Conservation (phyloP, 2,888 invertebrate genomes). For the Amphipyra berbera region DNA sequence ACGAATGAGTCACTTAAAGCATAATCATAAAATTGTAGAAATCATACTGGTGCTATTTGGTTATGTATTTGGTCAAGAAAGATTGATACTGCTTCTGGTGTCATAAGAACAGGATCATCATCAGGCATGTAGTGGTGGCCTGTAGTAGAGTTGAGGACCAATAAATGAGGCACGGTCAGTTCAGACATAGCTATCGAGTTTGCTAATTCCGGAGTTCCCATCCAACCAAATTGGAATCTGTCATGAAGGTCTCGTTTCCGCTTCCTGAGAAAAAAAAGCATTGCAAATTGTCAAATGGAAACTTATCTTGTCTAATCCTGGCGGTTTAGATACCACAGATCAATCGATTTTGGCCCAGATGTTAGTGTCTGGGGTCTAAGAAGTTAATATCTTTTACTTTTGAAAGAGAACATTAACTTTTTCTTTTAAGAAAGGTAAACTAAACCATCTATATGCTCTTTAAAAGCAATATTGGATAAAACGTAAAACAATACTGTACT, state of each 20-base stretch:
- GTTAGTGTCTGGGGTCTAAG: too few relatives aligned
- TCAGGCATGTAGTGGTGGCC: constrained; percentile 98
- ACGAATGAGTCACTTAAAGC: not conserved
- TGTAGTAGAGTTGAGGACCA: constrained; percentile 97
- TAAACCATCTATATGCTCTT: too few relatives aligned
- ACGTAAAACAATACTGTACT: too few relatives aligned
- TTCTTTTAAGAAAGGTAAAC: too few relatives aligned
- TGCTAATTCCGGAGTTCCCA: constrained; percentile 96
- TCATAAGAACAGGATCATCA: constrained; percentile 94
- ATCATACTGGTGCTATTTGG: constrained; percentile 93
- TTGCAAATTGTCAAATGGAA: not conserved
- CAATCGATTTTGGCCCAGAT: too few relatives aligned
- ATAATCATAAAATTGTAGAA: not conserved
- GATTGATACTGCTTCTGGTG: constrained; percentile 93
- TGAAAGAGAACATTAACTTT: too few relatives aligned
- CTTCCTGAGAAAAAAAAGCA: constrained; percentile 68
- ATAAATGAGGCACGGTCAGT: constrained; percentile 94
- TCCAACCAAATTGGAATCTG: constrained; percentile 98
- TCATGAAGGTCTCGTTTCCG: constrained; percentile 94
- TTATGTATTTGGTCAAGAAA: constrained; percentile 94
- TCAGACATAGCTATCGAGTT: constrained; percentile 98
- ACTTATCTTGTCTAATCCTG: not conserved
- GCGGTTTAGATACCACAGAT: too few relatives aligned
- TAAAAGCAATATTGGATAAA: too few relatives aligned
- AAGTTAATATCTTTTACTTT: too few relatives aligned